phyloP scores from a whole-genome alignment of 2,797 vertebrate species.

The Echeneis naucrates region DNA sequence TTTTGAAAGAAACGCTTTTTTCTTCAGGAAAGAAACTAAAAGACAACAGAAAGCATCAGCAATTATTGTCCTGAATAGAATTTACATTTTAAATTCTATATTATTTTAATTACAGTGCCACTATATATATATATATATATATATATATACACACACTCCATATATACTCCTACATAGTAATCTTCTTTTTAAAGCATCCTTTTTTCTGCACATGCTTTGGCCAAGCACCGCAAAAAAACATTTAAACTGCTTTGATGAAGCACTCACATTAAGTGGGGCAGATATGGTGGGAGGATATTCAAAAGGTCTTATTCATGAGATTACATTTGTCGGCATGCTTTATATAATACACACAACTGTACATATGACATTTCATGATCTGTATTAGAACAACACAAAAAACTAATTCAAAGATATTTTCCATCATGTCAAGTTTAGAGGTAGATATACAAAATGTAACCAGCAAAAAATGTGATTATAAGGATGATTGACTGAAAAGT shows the following conservation, averaged over 20 bases:
- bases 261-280: slow-evolving; percentile 29
- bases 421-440: slow-evolving; percentile 13
- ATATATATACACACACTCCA: neutral
- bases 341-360: slow-evolving; percentile 15
- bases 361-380: slow-evolving; percentile 10
- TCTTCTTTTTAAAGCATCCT: slow-evolving; percentile 13
- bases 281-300: slow-evolving; percentile 41
- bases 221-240: neutral
- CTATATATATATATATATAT: too few relatives aligned
- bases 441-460: slow-evolving; percentile 33
- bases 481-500: slow-evolving; percentile 54
- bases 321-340: slow-evolving; percentile 27
- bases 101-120: too few relatives aligned
- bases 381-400: neutral
- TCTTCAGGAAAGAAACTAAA: neutral
- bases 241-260: neutral
- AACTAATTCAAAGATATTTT: slow-evolving; percentile 2
- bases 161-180: neutral
- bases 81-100: neutral
- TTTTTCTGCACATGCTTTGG: neutral
- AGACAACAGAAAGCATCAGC: neutral
- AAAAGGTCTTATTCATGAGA: slow-evolving; percentile 35
- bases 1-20: neutral
- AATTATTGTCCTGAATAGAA: neutral
- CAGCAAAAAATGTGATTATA: slow-evolving; percentile 39